phyloP scores from a whole-genome alignment of 2,888 invertebrate species.

The Sycophila texana region DNA sequence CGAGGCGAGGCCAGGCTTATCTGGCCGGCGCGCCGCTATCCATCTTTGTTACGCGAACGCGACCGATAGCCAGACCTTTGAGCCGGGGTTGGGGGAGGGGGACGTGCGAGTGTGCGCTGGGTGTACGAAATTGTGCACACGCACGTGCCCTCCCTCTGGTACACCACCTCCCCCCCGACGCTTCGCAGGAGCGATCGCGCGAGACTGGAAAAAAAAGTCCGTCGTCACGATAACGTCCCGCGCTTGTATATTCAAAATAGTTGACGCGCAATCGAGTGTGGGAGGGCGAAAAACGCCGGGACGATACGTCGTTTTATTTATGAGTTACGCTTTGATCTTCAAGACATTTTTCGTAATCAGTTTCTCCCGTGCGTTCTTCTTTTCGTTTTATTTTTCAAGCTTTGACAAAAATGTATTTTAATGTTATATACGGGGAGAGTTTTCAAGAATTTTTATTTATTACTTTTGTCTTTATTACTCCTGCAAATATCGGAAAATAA shows the following conservation, averaged over 20 bases:
- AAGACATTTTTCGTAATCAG: too few species aligned
- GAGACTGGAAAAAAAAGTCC: slow-evolving; percentile 5
- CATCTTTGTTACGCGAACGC: slow-evolving; percentile 50
- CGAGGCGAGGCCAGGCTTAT: slow-evolving; percentile 35
- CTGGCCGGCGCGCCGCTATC: slow-evolving; percentile 33
- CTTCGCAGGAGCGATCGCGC: slow-evolving; percentile 10
- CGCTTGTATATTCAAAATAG: slow-evolving; percentile 37
- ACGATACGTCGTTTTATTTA: slow-evolving; percentile 10
- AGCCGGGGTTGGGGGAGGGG: background rate
- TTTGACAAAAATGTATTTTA: too few species aligned
- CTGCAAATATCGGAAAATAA: too few species aligned
- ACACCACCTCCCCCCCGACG: background rate
- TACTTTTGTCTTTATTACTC: too few species aligned
- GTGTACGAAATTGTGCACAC: slow-evolving; percentile 3
- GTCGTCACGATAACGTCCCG: slow-evolving; percentile 31
- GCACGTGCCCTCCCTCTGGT: background rate
- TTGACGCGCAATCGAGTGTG: slow-evolving; percentile 10
- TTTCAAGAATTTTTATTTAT: too few species aligned
- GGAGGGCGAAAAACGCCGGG: background rate
- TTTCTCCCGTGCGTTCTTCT: too few species aligned
- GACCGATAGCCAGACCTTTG: background rate
- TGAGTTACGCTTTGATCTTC: background rate
- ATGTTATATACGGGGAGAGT: too few species aligned
- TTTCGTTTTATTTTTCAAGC: too few species aligned
- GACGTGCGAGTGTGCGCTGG: background rate